Evolutionary conservation across 2,113 vertebrate species (phyloP), one percentile per base, ranked within the genome.

Genomic region (Entosphenus tridentatus): DNA sequence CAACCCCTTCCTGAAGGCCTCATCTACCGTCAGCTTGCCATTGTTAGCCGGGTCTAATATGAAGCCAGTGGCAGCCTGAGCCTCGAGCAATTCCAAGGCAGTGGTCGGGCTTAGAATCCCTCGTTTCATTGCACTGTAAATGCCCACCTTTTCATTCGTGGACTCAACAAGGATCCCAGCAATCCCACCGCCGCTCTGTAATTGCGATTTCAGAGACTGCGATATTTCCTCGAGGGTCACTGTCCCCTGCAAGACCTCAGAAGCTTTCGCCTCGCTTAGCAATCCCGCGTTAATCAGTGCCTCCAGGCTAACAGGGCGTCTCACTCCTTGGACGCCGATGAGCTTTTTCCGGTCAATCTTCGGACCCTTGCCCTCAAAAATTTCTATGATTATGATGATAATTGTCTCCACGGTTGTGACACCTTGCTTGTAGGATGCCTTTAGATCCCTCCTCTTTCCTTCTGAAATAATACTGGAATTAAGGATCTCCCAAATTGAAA

Each of bases 111-210:
- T 10, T n/a, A 65, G 8, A n/a, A 65, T n/a, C 21, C 62, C 62
- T 65, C 9, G 9, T 11, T 65, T 65, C 62, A 65, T 65, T 9
- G 62, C 10, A 16, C 62, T 65, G 62, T 65, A 65, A n/a, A 65
- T 21, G 62, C 21, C 62, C 62, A 65, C 21, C n/a, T n/a, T 65
- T 21, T 65, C 62, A 65, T 65, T 65, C n/a, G 62, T 65, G 62
- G 62, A 65, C 21, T 65, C 62, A n/a, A 65, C 62, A 9, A 65
- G n/a, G 62, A 65, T 21, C n/a, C 62, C 62, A 65, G 62, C 62
- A 10, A 65, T 65, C 2, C n/a, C 9, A 16, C 62, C 62, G 21
- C n/a, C 21, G 21, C 62, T 21, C 21, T 65, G 62, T 21, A 65
- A 11, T 16, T 21, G 21, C 8, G n/a, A 16, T 65, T 65, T 65